Evolutionary conservation across 2,797 vertebrate species (phyloP).

Genomic region (Sebastes hopkinsi): DNA sequence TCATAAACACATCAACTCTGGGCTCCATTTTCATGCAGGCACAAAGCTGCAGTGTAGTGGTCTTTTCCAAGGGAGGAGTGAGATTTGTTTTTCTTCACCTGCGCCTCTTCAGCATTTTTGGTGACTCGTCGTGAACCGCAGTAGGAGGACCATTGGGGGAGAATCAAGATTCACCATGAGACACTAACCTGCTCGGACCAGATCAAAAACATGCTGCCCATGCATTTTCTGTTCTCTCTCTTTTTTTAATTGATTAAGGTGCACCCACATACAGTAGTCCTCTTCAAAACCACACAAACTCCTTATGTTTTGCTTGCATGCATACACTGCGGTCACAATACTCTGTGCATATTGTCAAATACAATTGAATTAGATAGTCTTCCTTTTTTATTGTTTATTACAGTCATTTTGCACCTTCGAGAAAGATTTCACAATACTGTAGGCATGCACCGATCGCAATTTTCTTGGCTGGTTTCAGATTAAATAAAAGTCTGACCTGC

Average conservation of each 20-base stretch:
- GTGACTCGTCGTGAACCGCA: no score
- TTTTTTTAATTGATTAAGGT: background rate
- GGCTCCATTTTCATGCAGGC: constrained; percentile 31
- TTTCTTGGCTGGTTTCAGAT: no score
- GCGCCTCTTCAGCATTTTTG: background rate
- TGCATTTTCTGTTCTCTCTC: background rate
- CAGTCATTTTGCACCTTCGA: background rate
- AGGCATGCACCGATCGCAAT: no score
- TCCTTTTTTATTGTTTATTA: background rate
- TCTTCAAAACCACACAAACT: background rate
- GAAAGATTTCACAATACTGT: background rate
- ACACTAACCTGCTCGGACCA: background rate
- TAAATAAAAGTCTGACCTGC: no score
- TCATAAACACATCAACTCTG: constrained; percentile 48
- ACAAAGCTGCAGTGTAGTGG: constrained; percentile 15
- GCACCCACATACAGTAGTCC: background rate
- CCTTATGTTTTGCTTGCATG: background rate
- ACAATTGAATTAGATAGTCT: no score
- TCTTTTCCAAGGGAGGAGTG: background rate
- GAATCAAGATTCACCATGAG: background rate
- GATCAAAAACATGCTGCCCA: background rate
- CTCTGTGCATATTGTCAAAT: no score
- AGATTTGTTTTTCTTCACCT: background rate
- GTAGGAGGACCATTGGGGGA: no score
- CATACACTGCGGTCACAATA: no score